Conservation (phyloP, 1,140 invertebrate genomes). For the Macrocentrus cingulum region DNA sequence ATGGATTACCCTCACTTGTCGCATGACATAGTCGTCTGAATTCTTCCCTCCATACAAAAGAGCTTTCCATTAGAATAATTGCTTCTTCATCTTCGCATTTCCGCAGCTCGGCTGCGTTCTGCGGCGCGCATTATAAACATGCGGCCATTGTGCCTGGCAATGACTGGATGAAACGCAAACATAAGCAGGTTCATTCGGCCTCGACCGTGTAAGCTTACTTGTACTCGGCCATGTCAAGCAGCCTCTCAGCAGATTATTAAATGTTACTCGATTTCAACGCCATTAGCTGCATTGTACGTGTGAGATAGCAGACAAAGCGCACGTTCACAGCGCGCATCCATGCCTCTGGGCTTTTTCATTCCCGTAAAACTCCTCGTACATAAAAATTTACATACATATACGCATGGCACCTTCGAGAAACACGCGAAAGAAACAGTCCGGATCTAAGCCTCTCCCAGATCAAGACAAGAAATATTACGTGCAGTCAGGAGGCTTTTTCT, state of each 20-base stretch:
- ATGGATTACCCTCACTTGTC: slow-evolving; percentile 55
- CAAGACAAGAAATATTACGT: slow-evolving; percentile 26
- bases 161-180: not conserved
- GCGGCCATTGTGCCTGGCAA: not conserved
- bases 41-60: slow-evolving; percentile 24
- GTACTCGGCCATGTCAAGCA: not conserved
- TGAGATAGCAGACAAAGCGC: not conserved
- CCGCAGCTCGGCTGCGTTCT: slow-evolving; percentile 31
- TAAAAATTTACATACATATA: not conserved
- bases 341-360: not conserved
- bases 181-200: not conserved
- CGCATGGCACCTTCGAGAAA: not conserved
- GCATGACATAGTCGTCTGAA: slow-evolving; percentile 16
- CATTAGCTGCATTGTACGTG: too few species aligned
- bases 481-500: not conserved
- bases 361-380: not conserved
- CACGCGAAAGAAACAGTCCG: not conserved
- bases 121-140: slow-evolving; percentile 2
- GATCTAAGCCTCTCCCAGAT: slow-evolving; percentile 23
- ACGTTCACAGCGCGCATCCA: not conserved
- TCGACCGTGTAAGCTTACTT: too few species aligned
- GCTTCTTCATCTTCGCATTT: slow-evolving; percentile 57
- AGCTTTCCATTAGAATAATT: slow-evolving; percentile 59
- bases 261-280: not conserved
- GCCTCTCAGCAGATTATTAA: not conserved